phyloP scores from a whole-genome alignment of 2,797 vertebrate species.

The Argentina silus region DNA sequence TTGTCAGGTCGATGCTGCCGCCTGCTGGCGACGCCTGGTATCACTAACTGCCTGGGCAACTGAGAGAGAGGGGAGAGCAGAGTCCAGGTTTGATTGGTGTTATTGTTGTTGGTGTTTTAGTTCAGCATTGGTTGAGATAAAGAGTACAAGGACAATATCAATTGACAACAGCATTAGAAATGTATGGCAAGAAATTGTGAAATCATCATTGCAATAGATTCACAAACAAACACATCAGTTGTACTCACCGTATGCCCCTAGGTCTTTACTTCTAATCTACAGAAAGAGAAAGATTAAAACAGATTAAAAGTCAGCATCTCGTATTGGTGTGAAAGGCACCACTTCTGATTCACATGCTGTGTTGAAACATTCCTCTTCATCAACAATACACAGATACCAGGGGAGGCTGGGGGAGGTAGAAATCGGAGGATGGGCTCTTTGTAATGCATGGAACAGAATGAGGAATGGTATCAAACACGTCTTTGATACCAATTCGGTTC shows the following conservation, averaged over 20 bases:
- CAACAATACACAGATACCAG: too few relatives aligned
- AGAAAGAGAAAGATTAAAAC: conserved; percentile 30
- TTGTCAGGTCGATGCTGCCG: conserved; percentile 57
- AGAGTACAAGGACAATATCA: background rate
- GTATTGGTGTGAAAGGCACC: too few relatives aligned
- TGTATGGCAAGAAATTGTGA: too few relatives aligned
- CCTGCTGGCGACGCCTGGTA: conserved; percentile 39
- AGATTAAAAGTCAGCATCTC: background rate
- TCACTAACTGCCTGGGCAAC: conserved; percentile 27
- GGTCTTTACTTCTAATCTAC: conserved; percentile 19
- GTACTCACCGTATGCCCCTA: conserved; percentile 31
- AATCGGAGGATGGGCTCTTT: too few relatives aligned
- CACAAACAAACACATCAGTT: background rate
- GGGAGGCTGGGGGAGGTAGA: too few relatives aligned
- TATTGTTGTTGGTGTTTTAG: background rate
- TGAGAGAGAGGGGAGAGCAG: conserved; percentile 9
- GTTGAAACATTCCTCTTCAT: too few relatives aligned
- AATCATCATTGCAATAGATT: background rate
- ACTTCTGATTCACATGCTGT: too few relatives aligned
- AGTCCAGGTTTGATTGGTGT: background rate
- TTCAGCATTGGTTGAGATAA: background rate
- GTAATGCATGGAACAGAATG: too few relatives aligned
- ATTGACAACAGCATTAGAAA: too few relatives aligned
- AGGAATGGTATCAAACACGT: too few relatives aligned
- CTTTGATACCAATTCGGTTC: too few relatives aligned